Evolutionary conservation across 2,797 vertebrate species (phyloP).

Genomic region (Lithobates pipiens): DNA sequence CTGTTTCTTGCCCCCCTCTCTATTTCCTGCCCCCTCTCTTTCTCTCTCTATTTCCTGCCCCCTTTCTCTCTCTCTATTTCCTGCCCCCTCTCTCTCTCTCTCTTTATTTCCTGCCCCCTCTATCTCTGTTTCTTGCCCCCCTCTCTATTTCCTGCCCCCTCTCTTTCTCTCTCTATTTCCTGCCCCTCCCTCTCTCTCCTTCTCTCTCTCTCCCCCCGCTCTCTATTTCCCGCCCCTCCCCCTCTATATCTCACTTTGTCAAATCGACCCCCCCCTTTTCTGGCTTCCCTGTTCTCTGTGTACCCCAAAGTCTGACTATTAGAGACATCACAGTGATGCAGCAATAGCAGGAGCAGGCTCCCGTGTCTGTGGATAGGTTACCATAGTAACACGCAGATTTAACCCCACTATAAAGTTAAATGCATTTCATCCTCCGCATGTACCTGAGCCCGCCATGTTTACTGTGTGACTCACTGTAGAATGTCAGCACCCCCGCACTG

Average conservation of each 20-base stretch:
- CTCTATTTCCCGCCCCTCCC: background rate
- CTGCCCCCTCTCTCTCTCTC: too few species aligned
- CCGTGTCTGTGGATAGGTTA: conserved; percentile 48
- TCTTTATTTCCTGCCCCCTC: too few species aligned
- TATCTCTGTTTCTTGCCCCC: too few species aligned
- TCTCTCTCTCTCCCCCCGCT: too few species aligned
- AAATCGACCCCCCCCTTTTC: background rate
- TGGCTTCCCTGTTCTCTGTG: background rate
- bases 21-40: too few species aligned
- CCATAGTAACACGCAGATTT: conserved; percentile 54
- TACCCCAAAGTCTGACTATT: conserved; percentile 1
- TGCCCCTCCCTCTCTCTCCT: too few species aligned
- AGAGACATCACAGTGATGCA: conserved; percentile 36
- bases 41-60: too few species aligned
- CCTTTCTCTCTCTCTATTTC: too few species aligned
- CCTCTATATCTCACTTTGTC: too few species aligned
- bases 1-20: too few species aligned
- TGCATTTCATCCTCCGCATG: conserved; percentile 58
- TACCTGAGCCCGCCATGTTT: conserved; percentile 57
- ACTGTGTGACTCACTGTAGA: conserved; percentile 47
- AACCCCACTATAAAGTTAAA: conserved; percentile 59
- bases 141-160: too few species aligned
- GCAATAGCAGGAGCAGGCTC: conserved; percentile 33
- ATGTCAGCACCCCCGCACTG: conserved; percentile 41
- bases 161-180: too few species aligned